Evolutionary conservation across 2,113 vertebrate genomes (phyloP).

Genomic region (Plecotus auritus): DNA sequence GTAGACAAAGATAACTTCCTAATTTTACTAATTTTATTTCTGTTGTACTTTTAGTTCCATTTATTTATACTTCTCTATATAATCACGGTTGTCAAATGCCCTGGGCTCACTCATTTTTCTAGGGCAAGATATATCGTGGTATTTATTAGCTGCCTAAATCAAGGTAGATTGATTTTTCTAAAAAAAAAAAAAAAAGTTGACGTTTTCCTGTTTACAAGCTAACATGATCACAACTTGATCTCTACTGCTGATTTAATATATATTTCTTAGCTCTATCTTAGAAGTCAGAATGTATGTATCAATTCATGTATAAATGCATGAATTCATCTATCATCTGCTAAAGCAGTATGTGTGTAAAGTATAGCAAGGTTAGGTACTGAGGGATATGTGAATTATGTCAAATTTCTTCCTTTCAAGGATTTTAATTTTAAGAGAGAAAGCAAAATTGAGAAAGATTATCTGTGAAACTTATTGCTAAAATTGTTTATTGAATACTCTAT

Average conservation of each 20-base stretch:
- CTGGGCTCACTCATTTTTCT: background rate
- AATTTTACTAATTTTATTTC: background rate
- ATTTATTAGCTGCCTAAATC: background rate
- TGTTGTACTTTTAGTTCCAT: background rate
- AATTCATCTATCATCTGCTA: background rate
- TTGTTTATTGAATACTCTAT: slow-evolving; percentile 14
- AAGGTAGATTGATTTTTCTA: background rate
- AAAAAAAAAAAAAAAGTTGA: background rate
- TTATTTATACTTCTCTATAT: slow-evolving; percentile 4
- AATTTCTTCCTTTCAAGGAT: background rate
- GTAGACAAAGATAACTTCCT: background rate
- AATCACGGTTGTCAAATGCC: background rate
- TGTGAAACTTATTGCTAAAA: background rate
- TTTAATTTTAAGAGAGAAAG: slow-evolving; percentile 22
- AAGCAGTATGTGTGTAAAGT: background rate
- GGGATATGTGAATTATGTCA: background rate
- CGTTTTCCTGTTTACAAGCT: background rate
- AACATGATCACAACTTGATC: background rate
- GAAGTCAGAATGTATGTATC: slow-evolving; percentile 8
- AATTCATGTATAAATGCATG: background rate
- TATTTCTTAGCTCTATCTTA: background rate
- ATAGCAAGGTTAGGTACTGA: background rate
- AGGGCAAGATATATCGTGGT: background rate
- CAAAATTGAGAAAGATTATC: background rate
- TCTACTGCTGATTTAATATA: background rate